Evolutionary conservation across 2,113 vertebrate genomes (phyloP).

Genomic region (Amia ocellicauda): DNA sequence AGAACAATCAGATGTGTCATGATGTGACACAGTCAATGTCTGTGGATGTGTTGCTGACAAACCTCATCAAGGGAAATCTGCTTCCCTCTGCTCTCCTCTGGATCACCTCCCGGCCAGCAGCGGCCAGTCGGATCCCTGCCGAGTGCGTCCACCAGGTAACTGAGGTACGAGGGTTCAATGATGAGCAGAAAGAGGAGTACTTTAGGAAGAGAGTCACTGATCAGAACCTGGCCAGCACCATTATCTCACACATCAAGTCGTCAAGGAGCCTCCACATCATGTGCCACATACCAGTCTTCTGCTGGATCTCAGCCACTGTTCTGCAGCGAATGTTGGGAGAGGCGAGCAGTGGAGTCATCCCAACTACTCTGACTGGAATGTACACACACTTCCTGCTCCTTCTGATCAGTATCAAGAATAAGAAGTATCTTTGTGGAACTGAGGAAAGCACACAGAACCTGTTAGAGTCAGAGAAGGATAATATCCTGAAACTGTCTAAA

Average conservation of each 20-base stretch:
- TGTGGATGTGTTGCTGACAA: slow-evolving; percentile 1
- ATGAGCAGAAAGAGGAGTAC: slow-evolving; percentile 20
- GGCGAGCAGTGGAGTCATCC: neutral
- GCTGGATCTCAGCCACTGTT: slow-evolving; percentile 18
- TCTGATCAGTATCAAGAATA: neutral
- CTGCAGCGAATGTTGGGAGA: neutral
- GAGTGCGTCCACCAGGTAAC: slow-evolving; percentile 4
- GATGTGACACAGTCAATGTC: neutral
- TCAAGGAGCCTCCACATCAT: slow-evolving; percentile 12
- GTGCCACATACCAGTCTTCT: slow-evolving; percentile 19
- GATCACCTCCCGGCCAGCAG: neutral
- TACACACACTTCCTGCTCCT: slow-evolving; percentile 16
- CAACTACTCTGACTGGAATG: neutral
- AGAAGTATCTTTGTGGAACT: neutral
- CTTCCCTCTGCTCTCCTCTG: no score
- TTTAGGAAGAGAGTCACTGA: slow-evolving; percentile 10
- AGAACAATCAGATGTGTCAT: neutral
- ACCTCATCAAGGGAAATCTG: no score
- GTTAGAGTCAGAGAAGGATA: neutral
- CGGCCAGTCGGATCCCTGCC: slow-evolving; percentile 8
- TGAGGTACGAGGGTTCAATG: slow-evolving; percentile 16
- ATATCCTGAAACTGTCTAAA: slow-evolving; percentile 6
- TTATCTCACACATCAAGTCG: slow-evolving; percentile 2
- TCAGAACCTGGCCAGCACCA: slow-evolving; percentile 1
- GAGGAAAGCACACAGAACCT: neutral